Evolutionary conservation across 2,888 invertebrate species (phyloP), one percentile per base, ranked within the genome.

Genomic region (Drosophila quasianomalipes): DNA sequence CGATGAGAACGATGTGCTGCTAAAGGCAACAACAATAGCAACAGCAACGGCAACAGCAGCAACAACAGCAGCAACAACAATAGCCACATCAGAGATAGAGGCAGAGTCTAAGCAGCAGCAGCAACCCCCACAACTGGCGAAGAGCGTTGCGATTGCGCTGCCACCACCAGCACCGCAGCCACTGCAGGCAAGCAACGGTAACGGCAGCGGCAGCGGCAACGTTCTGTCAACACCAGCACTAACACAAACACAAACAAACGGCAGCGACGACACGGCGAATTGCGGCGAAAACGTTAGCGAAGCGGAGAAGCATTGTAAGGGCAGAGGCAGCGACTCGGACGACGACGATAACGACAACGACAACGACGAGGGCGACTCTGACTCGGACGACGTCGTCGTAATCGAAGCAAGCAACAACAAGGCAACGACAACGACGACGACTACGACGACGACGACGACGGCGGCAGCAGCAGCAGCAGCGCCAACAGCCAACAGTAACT

Each of bases 21-120:
- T 97, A 95, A 97, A 97, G 96, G 97, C 97, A 96, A 87, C 87
- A 76, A 79, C 79, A 80, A 96, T 97, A 98, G 96, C 97, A 76
- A 52, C 70, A 77, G 97, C 97, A 74, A 22, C 58, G 61, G 39
- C 70, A 55, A 69, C 61, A 28, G 28, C 28, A 76, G 97, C 97
- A 74, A 83, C 85, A 74, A 68, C 76, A 74, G 16, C 58, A 65
- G 35, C 70, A 55, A 70, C 59, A 77, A 97, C 97, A 76, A 83
- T 86, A 74, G 70, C 74, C 22, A 12, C 58, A 61, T 52, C 69
- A 35, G 77, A 76, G 62, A 44, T 51, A 60, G 79, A 76, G 53
- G 53, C 77, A 54, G 81, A 81, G 97, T 98, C 97, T 70, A 81
- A 84, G 74, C 81, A 79, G 60, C 80, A 77, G 74, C 82, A 79